Evolutionary conservation across 2,797 vertebrate species (phyloP).

Genomic region (Enteromius argenteus): DNA sequence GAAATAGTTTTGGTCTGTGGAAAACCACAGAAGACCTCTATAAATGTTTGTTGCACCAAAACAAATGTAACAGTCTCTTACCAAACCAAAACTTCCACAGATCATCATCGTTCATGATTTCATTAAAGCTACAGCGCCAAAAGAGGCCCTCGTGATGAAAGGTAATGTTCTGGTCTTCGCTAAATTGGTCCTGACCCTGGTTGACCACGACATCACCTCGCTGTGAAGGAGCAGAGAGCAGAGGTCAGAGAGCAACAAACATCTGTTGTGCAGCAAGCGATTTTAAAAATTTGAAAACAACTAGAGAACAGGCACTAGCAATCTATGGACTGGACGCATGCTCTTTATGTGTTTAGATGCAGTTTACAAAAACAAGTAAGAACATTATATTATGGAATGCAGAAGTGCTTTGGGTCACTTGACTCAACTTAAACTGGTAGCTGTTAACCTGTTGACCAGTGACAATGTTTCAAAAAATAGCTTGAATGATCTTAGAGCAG

Average conservation of each 20-base stretch:
- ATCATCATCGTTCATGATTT: conserved; percentile 71
- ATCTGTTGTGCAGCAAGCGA: neutral
- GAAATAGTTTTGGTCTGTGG: neutral
- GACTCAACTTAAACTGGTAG: neutral
- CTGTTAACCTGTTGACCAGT: neutral
- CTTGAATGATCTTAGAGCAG: neutral
- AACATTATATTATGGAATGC: neutral
- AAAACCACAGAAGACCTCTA: neutral
- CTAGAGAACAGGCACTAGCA: neutral
- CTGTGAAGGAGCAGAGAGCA: conserved; percentile 62
- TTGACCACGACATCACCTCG: conserved; percentile 62
- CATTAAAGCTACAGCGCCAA: conserved; percentile 90
- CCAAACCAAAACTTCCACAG: conserved; percentile 91
- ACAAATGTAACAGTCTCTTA: conserved; percentile 74
- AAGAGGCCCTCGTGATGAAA: conserved; percentile 96
- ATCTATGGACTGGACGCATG: neutral
- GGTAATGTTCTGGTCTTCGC: conserved; percentile 58
- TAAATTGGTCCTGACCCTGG: neutral
- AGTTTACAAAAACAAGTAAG: neutral
- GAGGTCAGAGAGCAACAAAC: conserved; percentile 31
- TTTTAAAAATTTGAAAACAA: neutral
- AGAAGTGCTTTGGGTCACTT: neutral
- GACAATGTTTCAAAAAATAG: neutral
- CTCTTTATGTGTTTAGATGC: neutral
- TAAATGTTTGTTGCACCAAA: neutral